phyloP scores from a whole-genome alignment of 1,140 invertebrate species.

The Drosophila orosa region DNA sequence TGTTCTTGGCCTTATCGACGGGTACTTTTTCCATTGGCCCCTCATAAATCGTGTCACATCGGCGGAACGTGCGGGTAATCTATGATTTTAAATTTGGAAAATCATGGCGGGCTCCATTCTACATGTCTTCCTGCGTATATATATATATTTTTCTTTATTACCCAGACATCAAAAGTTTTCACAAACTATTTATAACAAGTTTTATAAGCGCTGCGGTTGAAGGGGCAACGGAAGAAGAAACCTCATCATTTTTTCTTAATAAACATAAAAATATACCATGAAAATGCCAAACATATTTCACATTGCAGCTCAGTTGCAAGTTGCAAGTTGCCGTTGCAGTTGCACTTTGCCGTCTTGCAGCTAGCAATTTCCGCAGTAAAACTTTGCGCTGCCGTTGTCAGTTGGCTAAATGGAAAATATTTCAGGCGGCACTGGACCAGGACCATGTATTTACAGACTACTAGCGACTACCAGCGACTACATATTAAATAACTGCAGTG shows the following conservation, averaged over 20 bases:
- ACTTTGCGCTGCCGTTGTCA: constrained; percentile 48
- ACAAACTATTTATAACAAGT: constrained; percentile 43
- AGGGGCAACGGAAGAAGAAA: not conserved
- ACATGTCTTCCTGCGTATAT: not conserved
- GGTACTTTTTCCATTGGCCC: not conserved
- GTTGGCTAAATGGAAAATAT: constrained; percentile 47
- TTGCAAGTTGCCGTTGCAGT: constrained; percentile 20
- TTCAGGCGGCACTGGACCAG: constrained; percentile 21
- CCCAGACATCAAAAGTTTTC: not conserved
- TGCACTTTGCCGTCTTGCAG: constrained; percentile 22
- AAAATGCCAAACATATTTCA: constrained; percentile 55
- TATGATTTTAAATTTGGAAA: not conserved
- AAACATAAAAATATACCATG: constrained; percentile 44
- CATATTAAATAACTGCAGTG: constrained; percentile 29
- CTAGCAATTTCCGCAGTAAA: constrained; percentile 45
- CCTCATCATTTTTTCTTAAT: constrained; percentile 59
- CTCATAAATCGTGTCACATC: constrained; percentile 6
- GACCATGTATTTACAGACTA: constrained; percentile 34
- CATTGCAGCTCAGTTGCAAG: constrained; percentile 21
- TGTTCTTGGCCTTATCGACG: constrained; percentile 9
- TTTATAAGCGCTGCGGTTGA: constrained; percentile 7
- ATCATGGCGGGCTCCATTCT: not conserved
- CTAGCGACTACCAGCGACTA: not conserved
- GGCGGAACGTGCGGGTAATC: not conserved
- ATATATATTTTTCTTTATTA: not conserved